Evolutionary conservation across 2,888 invertebrate species (phyloP), one percentile per base, ranked within the genome.

Genomic region (Octonoba sinensis): DNA sequence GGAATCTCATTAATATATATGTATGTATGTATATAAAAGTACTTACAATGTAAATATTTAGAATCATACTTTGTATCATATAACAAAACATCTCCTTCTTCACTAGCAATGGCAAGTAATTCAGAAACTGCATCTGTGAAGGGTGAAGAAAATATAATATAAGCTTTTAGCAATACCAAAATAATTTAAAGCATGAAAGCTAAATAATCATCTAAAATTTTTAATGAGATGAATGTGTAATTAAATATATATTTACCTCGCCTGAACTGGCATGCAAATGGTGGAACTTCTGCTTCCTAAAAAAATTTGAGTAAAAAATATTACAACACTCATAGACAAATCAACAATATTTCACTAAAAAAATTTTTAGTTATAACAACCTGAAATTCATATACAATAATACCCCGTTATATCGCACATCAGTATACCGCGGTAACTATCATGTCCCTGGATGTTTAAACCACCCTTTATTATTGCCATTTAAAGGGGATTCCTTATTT

Each of bases 81-180:
- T 15, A 91, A 84, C 67, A 92, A 92, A 54, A 94, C 90, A 86
- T 91, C 92, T 24, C 96, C 96, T 89, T 95, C 94, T 89, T 96
- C 96, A 88, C 95, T 95, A 11, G 95, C 95, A 73, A 96, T 90
- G 13, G 94, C 95, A 62, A 96, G 88, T 36, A 94, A 90, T 87
- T 95, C 78, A 27, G 36, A 65, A 92, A 86, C 93, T 92, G 85
- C 91, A 91, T 75, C 92, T 92, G 81, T 90, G 90, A 64, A 44
- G 4, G 12, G 18, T 46, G n/a, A 11, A 49, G 47, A 15, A 22
- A 6, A 11, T 13, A 27, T 16, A n/a, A 44, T 46, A 6, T 46
- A 15, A 4, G 20, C 16, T 22, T 24, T 22, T 1, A 60, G 22
- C n/a, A 57, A 46, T 12, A 36, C 1, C 56, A 16, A 2, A 59